Evolutionary conservation across 2,113 vertebrate genomes (phyloP), one percentile per base, ranked within the genome.

Genomic region (Apeltes quadracus): DNA sequence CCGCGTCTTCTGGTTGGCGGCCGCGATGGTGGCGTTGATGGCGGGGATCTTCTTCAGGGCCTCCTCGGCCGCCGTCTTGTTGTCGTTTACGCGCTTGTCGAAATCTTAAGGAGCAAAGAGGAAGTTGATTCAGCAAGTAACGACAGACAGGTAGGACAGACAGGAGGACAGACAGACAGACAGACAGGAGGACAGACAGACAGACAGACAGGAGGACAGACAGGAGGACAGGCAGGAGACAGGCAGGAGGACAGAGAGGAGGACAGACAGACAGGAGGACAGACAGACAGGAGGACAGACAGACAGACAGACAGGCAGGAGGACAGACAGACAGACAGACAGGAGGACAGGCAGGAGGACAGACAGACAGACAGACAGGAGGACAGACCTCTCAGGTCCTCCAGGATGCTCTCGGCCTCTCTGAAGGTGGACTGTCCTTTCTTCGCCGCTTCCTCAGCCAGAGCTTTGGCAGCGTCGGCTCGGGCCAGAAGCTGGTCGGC

Each of bases 401-500:
- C 93, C 68, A 98, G 95, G 79, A 99, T 99, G 81, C 92, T 95
- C 53, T 95, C 95, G 2, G 98, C 98, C 82, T 99, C 97, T 61
- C 92, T 93, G 14, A 95, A 94, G 0, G 98, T 99, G 3, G 95
- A 90, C 9, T 90, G 93, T 25, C 97, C 97, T 70, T 96, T 97
- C 83, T 93, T 95, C 1, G 96, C 95, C 10, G 98, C 97, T 83
- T 98, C 97, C 54, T 98, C 96, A 0, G 98, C 98, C 56, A 96
- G 84, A 32, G 97, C 96, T 84, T 98, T 98, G 0, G 98, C 98
- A 0, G 98, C 98, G 7, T 99, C 97, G 0, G 96, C 98, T 59
- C 98, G 94, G 65, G 98, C 98, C 25, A 99, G 78, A 66, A 99
- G 94, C 86, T 99, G 98, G 81, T 99, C 98, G 0, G 97, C 97